phyloP scores from a whole-genome alignment of 1,140 invertebrate species.

The Patella vulgata region DNA sequence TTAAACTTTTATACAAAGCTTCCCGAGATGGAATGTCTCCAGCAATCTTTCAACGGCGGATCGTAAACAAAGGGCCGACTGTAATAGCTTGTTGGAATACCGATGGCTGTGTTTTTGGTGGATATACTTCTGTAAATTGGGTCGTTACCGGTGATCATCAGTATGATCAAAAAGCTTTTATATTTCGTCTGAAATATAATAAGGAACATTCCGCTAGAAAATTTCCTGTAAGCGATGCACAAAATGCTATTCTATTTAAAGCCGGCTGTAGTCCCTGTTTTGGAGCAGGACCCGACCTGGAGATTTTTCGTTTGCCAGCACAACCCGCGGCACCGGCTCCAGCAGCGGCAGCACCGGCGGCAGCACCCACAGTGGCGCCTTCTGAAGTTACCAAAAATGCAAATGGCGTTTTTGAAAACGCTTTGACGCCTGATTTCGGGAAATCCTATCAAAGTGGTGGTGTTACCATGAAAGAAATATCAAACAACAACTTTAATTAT shows the following conservation, averaged over 20 bases:
- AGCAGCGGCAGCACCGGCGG: constrained; percentile 7
- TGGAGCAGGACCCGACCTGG: constrained; percentile 16
- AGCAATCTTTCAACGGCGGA: constrained; percentile 28
- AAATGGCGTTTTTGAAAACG: not conserved
- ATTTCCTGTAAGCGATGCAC: constrained; percentile 13
- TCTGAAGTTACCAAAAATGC: constrained; percentile 7
- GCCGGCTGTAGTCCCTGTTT: constrained; percentile 19
- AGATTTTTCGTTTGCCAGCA: no score
- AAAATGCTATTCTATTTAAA: constrained; percentile 8
- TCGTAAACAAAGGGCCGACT: constrained; percentile 34
- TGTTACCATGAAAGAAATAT: not conserved
- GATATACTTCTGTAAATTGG: constrained; percentile 29
- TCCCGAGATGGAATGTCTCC: constrained; percentile 26
- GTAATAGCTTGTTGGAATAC: constrained; percentile 34
- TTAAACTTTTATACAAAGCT: constrained; percentile 28
- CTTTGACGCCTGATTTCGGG: constrained; percentile 3
- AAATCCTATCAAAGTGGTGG: constrained; percentile 14
- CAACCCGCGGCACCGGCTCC: not conserved
- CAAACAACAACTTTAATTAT: constrained; percentile 18
- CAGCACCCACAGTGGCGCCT: no score
- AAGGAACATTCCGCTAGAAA: not conserved
- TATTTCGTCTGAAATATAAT: constrained; percentile 23
- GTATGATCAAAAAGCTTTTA: constrained; percentile 24
- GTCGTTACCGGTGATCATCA: constrained; percentile 13
- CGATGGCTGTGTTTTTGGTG: constrained; percentile 32